phyloP scores from a whole-genome alignment of 2,888 invertebrate species.

The Drepanosiphum platanoidis region DNA sequence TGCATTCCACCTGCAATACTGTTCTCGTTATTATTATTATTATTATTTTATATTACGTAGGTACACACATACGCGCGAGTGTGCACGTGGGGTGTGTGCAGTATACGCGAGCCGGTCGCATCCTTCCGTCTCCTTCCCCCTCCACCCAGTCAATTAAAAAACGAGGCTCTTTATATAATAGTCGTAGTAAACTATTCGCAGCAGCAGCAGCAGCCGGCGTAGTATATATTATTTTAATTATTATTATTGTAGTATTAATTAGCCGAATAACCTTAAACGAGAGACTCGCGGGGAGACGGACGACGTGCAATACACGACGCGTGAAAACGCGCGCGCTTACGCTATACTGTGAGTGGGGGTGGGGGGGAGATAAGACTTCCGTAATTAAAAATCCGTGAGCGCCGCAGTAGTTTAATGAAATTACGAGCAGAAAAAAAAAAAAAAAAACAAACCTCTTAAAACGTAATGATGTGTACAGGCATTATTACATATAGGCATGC shows the following conservation, averaged over 20 bases:
- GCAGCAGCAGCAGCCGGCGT: neutral
- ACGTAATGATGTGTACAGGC: too few relatives aligned
- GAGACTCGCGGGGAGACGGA: constrained; percentile 24
- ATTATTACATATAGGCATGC: too few relatives aligned
- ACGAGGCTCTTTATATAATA: too few relatives aligned
- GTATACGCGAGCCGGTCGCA: neutral
- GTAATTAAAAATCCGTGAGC: neutral
- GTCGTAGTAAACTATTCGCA: constrained; percentile 15
- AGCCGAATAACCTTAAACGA: constrained; percentile 31
- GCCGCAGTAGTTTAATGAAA: neutral
- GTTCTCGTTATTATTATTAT: neutral
- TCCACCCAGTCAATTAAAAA: neutral
- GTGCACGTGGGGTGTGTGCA: too few relatives aligned
- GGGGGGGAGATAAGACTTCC: neutral
- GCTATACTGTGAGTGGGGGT: neutral
- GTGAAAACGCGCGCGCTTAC: neutral
- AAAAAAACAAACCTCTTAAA: too few relatives aligned
- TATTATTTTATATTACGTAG: neutral
- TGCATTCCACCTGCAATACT: constrained; percentile 29
- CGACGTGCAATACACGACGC: constrained; percentile 11
- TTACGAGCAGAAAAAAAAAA: neutral
- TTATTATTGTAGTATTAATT: constrained; percentile 43
- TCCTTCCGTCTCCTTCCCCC: neutral
- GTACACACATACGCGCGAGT: neutral
- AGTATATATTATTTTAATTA: too few relatives aligned